Conservation (phyloP, 2,113 vertebrate genomes). For the Labeo catla region DNA sequence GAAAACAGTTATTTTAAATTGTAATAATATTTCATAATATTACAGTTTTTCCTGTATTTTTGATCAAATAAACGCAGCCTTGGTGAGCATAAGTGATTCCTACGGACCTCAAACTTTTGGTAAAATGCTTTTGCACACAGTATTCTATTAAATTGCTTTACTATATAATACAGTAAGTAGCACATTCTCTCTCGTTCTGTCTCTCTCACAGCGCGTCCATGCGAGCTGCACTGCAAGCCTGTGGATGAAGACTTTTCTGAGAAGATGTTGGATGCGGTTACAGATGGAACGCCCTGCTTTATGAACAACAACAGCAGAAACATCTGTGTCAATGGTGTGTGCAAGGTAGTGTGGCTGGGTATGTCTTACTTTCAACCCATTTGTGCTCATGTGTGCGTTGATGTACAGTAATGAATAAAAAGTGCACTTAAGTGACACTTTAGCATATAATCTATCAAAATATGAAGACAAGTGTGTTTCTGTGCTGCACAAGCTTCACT, state of each 20-base stretch:
- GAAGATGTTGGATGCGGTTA: conserved; percentile 94
- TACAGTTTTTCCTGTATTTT: not conserved
- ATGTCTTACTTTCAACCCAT: conserved; percentile 24
- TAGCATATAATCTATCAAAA: not conserved
- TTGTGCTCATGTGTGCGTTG: conserved; percentile 9
- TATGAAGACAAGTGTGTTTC: not conserved
- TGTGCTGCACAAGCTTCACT: not conserved
- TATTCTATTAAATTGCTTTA: not conserved
- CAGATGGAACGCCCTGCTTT: conserved; percentile 94
- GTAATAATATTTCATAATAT: not conserved
- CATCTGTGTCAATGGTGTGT: conserved; percentile 97
- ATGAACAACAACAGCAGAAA: conserved; percentile 87
- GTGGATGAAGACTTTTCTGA: conserved; percentile 86
- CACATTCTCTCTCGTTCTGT: not conserved
- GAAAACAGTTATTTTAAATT: not conserved
- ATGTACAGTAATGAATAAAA: not conserved
- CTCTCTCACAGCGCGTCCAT: conserved; percentile 81
- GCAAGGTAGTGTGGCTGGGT: conserved; percentile 92
- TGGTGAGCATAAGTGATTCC: not conserved
- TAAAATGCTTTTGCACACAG: not conserved
- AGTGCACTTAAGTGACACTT: not conserved
- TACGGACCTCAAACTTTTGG: not conserved
- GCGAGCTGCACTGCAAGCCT: conserved; percentile 92
- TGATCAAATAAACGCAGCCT: not conserved
- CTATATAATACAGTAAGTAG: not conserved